These are phyloP conservation scores for Trematomus bernacchii DNA, from an alignment of 2,797 vertebrate genomes.

Conservation along the genomic window DNA sequence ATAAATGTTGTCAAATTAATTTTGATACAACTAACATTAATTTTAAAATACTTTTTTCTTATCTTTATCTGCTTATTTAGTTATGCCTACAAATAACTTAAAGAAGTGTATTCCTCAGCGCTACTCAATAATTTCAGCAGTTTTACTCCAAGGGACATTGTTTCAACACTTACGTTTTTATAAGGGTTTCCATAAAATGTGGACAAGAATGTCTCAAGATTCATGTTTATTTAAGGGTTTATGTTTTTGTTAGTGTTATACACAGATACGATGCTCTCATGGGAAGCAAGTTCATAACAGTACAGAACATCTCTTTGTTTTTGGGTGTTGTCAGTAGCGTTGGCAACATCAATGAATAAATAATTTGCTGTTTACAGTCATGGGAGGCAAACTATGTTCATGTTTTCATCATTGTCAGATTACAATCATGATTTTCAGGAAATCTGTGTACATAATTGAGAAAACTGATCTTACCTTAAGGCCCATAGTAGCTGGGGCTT, in stretches of 20 bases:
- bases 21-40: background rate
- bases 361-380: constrained; percentile 22
- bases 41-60: background rate
- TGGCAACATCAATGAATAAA: background rate
- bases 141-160: background rate
- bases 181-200: background rate
- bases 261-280: background rate
- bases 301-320: background rate
- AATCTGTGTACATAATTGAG: constrained; percentile 7
- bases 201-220: constrained; percentile 8
- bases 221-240: constrained; percentile 33
- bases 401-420: constrained; percentile 20
- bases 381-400: constrained; percentile 31
- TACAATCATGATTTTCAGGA: background rate
- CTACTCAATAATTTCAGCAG: background rate
- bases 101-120: background rate
- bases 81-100: background rate
- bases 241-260: constrained; percentile 3
- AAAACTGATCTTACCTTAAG: background rate
- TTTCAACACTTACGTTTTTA: background rate
- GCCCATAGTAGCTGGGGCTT: background rate
- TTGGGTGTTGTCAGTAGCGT: background rate
- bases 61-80: background rate
- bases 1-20: background rate
- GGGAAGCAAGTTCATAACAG: constrained; percentile 8